These are phyloP conservation scores for Leptinotarsa juncta DNA, from an alignment of 2,888 invertebrate species.

Conservation along the genomic window DNA sequence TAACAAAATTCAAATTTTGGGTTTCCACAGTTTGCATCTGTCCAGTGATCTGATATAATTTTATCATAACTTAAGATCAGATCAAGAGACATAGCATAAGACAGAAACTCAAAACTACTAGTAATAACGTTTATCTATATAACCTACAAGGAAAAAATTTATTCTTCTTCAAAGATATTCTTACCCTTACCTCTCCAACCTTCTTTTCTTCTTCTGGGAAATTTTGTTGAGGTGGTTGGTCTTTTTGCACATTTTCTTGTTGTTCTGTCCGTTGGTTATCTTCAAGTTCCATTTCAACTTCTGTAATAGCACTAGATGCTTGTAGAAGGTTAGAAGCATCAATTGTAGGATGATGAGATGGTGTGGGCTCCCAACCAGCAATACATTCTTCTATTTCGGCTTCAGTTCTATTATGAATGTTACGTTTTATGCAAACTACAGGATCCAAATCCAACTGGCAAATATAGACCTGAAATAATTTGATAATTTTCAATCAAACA, in stretches of 20 bases:
- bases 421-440: conserved; percentile 82
- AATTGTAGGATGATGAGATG: conserved; percentile 82
- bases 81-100: conserved; percentile 5
- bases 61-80: not conserved
- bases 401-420: conserved; percentile 84
- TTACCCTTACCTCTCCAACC: conserved; percentile 18
- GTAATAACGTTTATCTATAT: not conserved
- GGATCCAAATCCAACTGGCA: conserved; percentile 88
- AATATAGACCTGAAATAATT: conserved; percentile 80
- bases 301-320: conserved; percentile 82
- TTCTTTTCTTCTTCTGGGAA: conserved; percentile 15
- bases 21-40: not conserved
- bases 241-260: conserved; percentile 54
- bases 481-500: not conserved
- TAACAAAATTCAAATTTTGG: not conserved
- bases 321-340: conserved; percentile 88
- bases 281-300: conserved; percentile 83
- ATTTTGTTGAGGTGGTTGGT: conserved; percentile 40
- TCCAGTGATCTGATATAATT: conserved; percentile 1
- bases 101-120: conserved; percentile 13
- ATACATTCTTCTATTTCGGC: conserved; percentile 82
- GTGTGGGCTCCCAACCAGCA: conserved; percentile 81
- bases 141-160: conserved; percentile 2
- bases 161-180: not conserved
- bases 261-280: conserved; percentile 66